These are phyloP conservation scores for Drosophila ustulata DNA, from an alignment of 2,888 invertebrate species.

Conservation along the genomic window DNA sequence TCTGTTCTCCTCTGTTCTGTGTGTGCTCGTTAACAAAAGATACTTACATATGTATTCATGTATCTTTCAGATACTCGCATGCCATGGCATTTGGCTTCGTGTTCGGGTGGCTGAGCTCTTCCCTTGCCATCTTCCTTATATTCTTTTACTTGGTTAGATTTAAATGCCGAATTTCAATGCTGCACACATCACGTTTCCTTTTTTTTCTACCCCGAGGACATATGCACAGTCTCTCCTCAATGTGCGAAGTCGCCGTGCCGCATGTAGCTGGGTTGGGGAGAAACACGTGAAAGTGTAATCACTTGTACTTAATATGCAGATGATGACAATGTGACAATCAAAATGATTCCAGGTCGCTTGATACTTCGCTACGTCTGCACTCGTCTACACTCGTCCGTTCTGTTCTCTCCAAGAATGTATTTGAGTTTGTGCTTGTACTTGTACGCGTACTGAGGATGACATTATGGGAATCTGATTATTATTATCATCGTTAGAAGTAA, in stretches of 20 bases:
- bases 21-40: slow-evolving; percentile 76
- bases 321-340: slow-evolving; percentile 80
- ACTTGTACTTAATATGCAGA: slow-evolving; percentile 79
- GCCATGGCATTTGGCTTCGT: slow-evolving; percentile 42
- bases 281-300: slow-evolving; percentile 68
- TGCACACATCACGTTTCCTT: slow-evolving; percentile 60
- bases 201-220: slow-evolving; percentile 11
- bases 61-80: slow-evolving; percentile 49
- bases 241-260: too few relatives aligned
- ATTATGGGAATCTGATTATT: slow-evolving; percentile 76
- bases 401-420: not conserved
- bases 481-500: slow-evolving; percentile 76
- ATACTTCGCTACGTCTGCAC: slow-evolving; percentile 27
- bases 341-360: slow-evolving; percentile 75
- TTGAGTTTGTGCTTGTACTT: slow-evolving; percentile 1
- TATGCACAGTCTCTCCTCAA: slow-evolving; percentile 23
- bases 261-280: slow-evolving; percentile 9
- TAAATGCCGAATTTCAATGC: slow-evolving; percentile 79
- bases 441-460: slow-evolving; percentile 28
- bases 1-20: slow-evolving; percentile 2
- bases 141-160: slow-evolving; percentile 71
- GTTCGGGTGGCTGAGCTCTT: slow-evolving; percentile 15
- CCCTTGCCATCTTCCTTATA: slow-evolving; percentile 43
- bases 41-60: slow-evolving; percentile 67
- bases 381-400: not conserved